Conservation (phyloP, 2,113 vertebrate species). For the Gasterosteus nipponicus region DNA sequence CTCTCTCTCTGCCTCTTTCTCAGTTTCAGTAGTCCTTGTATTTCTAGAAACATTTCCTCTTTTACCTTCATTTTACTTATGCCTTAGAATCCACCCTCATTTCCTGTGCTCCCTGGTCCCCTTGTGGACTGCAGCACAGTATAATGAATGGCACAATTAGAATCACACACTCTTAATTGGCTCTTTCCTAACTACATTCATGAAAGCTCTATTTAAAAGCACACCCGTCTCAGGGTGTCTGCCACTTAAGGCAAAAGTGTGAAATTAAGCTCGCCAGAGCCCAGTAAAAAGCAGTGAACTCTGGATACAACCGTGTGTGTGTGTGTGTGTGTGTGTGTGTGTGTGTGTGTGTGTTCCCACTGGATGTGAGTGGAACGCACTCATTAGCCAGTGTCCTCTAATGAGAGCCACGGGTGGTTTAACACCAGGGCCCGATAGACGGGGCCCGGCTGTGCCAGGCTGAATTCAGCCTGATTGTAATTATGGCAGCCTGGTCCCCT, state of each 20-base stretch:
- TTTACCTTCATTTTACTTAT: constrained; percentile 35
- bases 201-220: constrained; percentile 71
- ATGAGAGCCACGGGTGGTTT: constrained; percentile 77
- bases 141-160: constrained; percentile 74
- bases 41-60: constrained; percentile 31
- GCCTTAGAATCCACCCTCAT: constrained; percentile 37
- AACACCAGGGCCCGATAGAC: constrained; percentile 65
- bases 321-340: constrained; percentile 28
- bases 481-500: constrained; percentile 56
- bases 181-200: constrained; percentile 68
- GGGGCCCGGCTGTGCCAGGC: constrained; percentile 56
- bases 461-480: constrained; percentile 75
- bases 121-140: constrained; percentile 39
- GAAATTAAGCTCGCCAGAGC: constrained; percentile 70
- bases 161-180: constrained; percentile 77
- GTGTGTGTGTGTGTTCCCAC: constrained; percentile 38
- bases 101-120: constrained; percentile 48
- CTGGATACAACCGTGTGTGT: constrained; percentile 20
- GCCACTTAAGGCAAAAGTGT: constrained; percentile 70
- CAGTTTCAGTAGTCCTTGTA: constrained; percentile 16
- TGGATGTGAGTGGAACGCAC: constrained; percentile 59
- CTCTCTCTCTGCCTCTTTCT: not conserved
- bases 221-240: constrained; percentile 48
- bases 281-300: constrained; percentile 66
- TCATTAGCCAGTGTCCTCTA: constrained; percentile 74